Percentiles rank a stretch among this genome's conserved stretches.
These are phyloP conservation scores for Neosilurus mollespiculum DNA, from an alignment of 2,797 vertebrate genomes.

Conservation along the genomic window DNA sequence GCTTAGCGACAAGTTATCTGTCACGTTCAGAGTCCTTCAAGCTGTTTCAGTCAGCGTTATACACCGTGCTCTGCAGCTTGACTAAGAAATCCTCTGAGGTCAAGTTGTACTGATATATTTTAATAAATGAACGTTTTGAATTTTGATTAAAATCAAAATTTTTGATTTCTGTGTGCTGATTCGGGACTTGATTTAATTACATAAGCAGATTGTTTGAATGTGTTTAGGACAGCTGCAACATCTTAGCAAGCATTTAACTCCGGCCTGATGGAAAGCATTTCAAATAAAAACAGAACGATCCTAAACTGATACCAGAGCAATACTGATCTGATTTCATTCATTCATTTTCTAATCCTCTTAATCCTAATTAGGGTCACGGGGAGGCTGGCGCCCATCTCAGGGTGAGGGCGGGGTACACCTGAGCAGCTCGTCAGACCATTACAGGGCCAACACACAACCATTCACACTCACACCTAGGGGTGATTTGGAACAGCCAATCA, in stretches of 20 bases:
- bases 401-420: too few relatives aligned
- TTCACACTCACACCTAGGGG: too few relatives aligned
- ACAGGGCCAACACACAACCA: too few relatives aligned
- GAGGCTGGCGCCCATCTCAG: too few relatives aligned
- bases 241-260: not conserved
- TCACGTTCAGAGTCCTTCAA: not conserved
- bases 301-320: not conserved
- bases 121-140: not conserved
- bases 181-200: not conserved
- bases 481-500: too few relatives aligned
- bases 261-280: not conserved
- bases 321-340: not conserved
- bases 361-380: too few relatives aligned
- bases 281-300: not conserved
- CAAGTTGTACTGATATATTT: not conserved
- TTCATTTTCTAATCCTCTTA: not conserved
- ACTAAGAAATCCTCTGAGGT: conserved; percentile 1
- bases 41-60: conserved; percentile 3
- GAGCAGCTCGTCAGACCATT: too few relatives aligned
- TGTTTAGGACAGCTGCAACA: not conserved
- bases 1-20: conserved; percentile 9
- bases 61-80: not conserved
- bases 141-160: too few relatives aligned
- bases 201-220: too few relatives aligned
- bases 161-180: not conserved